Base-by-base conservation (phyloP, 2,888 invertebrate genomes). In the Fabriciana adippe region DNA sequence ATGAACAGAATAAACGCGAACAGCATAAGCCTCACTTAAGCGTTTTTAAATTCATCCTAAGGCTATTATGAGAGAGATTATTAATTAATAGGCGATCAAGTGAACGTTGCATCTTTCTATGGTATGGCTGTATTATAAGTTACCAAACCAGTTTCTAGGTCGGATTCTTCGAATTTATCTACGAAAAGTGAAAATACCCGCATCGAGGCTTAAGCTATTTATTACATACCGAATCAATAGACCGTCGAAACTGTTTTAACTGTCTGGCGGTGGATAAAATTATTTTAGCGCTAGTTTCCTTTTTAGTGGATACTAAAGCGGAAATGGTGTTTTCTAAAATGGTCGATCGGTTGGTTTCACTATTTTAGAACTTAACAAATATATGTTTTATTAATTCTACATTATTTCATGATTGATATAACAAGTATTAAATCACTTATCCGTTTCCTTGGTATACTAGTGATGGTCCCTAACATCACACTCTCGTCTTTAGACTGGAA, bases 171-270 rank as follows among this genome's bases (percentile, higher is more conserved):
- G 82, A 53, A 70, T 85, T 83, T 82, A 81, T 79, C 78, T 70
- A 76, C 77, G 81, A 87, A 89, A 89, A 89, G 89, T 88, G 88
- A 89, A 89, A 89, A 87, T 85, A 73, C 74, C 73, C 69, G 70
- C 71, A 71, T 73, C 69, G 66, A 57, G 61, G 64, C 69, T 66
- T 51, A 63, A 55, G 60, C 69, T 60, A 71, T 72, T 57, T 70
- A 64, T 62, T 64, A 64, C 68, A 64, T 51, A 69, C 65, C 62
- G 64, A 68, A 65, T 63, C 55, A 69, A 69, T 65, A 67, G 57
- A 41, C 54, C 31, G 48, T 21, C 55, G 55, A 48, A 53, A 59
- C 54, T 57, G 54, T 68, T 62, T 18, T 68, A 47, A 50, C 55
- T 66, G 57, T 67, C 61, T 61, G 21, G 21, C 47, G 55, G 45